A percentile compares a stretch with the other conserved stretches of the same genome.
Evolutionary conservation across 2,888 invertebrate genomes (phyloP).

Genomic region (Molorchus minor): DNA sequence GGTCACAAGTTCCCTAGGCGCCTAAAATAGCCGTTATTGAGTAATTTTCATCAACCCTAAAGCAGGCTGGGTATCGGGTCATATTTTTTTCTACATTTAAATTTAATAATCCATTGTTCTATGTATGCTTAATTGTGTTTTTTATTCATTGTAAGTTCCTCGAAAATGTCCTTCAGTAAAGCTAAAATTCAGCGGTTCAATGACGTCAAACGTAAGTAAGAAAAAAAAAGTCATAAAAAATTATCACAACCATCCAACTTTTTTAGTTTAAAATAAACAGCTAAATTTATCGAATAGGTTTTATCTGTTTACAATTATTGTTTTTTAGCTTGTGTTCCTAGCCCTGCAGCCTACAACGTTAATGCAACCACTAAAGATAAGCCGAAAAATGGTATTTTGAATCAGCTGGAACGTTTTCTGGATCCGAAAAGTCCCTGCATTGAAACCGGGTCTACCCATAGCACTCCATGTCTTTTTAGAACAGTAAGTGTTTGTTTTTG

Average conservation of each 20-base stretch:
- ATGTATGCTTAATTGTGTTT: not conserved
- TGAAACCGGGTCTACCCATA: constrained; percentile 34
- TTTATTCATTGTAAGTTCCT: not conserved
- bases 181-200: constrained; percentile 68
- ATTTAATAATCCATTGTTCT: too few species aligned
- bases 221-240: constrained; percentile 21
- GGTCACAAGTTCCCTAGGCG: constrained; percentile 39
- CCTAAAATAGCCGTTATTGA: constrained; percentile 27
- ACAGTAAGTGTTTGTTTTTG: constrained; percentile 31
- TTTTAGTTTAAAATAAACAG: too few species aligned
- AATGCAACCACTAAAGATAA: constrained; percentile 61
- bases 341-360: constrained; percentile 66
- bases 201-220: constrained; percentile 64
- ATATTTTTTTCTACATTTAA: too few species aligned
- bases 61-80: not conserved
- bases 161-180: constrained; percentile 67
- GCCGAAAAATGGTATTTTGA: constrained; percentile 55
- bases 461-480: constrained; percentile 34
- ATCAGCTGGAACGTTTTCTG: constrained; percentile 43
- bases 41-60: not conserved
- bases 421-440: constrained; percentile 56
- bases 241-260: too few species aligned
- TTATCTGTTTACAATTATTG: constrained; percentile 17
- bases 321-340: constrained; percentile 63
- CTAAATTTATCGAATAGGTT: constrained; percentile 8